Evolutionary conservation across 2,113 vertebrate genomes (phyloP).

Genomic region (Gulo gulo): DNA sequence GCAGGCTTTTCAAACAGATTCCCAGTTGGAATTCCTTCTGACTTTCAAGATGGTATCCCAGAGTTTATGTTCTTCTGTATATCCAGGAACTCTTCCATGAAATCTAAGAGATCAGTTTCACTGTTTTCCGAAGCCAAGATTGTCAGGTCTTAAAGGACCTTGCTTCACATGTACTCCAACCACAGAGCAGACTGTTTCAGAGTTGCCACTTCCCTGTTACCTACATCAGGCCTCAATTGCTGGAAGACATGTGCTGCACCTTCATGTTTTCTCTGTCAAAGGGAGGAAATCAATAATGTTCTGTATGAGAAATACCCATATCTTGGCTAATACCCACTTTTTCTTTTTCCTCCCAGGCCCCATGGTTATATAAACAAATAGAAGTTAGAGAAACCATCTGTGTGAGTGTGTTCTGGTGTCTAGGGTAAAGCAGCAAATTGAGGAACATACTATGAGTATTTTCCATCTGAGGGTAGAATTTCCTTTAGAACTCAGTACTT

Average conservation of each 20-base stretch:
- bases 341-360: neutral
- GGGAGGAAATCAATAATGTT: neutral
- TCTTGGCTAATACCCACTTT: neutral
- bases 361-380: neutral
- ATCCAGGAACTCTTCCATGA: neutral
- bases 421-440: neutral
- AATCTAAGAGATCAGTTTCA: neutral
- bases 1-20: neutral
- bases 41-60: neutral
- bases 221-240: neutral
- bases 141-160: neutral
- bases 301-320: neutral
- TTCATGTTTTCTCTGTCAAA: neutral
- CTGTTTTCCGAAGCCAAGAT: neutral
- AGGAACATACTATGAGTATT: neutral
- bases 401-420: neutral
- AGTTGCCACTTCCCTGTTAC: neutral
- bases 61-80: neutral
- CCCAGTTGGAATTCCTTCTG: neutral
- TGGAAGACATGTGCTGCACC: neutral
- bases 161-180: neutral
- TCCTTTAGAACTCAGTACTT: neutral
- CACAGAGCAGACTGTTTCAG: neutral
- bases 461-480: neutral
- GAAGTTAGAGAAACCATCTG: neutral